These are phyloP conservation scores for Blastobasis adustella DNA, from an alignment of 2,888 invertebrate genomes.

Conservation along the genomic window DNA sequence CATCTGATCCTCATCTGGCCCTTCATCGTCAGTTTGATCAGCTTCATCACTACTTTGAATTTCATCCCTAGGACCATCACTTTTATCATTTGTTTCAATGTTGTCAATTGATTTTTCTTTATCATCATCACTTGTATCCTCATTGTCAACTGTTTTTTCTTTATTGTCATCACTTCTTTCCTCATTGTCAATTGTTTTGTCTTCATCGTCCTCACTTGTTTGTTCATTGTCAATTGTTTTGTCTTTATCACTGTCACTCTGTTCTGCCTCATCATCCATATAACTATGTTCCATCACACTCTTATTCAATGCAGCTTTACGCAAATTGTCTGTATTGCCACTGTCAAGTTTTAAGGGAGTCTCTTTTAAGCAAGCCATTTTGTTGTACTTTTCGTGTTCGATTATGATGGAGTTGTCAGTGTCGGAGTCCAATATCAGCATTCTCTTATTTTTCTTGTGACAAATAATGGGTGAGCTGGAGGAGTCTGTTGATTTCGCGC, in stretches of 20 bases:
- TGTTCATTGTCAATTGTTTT: slow-evolving; percentile 8
- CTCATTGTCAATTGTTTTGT: slow-evolving; percentile 8
- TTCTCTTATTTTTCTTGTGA: slow-evolving; percentile 48
- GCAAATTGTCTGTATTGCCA: slow-evolving; percentile 13
- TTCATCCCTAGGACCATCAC: background rate
- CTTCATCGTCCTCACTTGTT: slow-evolving; percentile 7
- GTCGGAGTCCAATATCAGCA: slow-evolving; percentile 53
- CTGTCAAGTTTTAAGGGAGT: slow-evolving; percentile 46
- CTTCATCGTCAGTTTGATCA: slow-evolving; percentile 24
- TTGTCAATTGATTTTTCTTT: slow-evolving; percentile 6
- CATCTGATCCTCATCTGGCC: slow-evolving; percentile 56
- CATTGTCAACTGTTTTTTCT: background rate
- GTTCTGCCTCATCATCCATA: slow-evolving; percentile 14
- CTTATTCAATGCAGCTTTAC: slow-evolving; percentile 1
- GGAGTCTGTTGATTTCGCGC: slow-evolving; percentile 24
- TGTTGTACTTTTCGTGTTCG: slow-evolving; percentile 45
- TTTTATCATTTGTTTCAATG: slow-evolving; percentile 6
- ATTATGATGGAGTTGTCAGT: slow-evolving; percentile 58
- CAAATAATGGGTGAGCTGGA: slow-evolving; percentile 32
- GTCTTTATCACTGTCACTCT: slow-evolving; percentile 15
- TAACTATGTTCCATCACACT: slow-evolving; percentile 7
- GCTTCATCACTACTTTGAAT: background rate
- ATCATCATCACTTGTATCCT: background rate
- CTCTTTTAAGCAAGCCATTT: slow-evolving; percentile 46
- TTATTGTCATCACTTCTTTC: slow-evolving; percentile 10